Evolutionary conservation across 2,888 invertebrate genomes (phyloP).

Genomic region (Xanthorhoe designata): DNA sequence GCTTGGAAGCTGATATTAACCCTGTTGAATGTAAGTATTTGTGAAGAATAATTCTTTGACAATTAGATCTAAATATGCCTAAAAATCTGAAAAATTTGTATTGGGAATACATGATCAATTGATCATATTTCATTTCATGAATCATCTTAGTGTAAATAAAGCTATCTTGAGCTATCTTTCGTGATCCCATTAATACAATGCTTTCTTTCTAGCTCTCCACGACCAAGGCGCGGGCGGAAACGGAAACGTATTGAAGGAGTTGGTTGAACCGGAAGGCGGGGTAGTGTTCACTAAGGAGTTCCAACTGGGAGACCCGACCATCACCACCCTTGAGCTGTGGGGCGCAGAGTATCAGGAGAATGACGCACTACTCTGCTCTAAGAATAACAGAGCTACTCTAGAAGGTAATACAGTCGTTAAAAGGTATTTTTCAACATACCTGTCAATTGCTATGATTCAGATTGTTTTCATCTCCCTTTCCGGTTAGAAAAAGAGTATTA

Average conservation of each 20-base stretch:
- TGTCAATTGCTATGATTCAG: no score
- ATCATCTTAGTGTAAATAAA: no score
- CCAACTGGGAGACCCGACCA: constrained; percentile 97
- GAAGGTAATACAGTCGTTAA: constrained; percentile 68
- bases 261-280: constrained; percentile 98
- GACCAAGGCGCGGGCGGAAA: constrained; percentile 99
- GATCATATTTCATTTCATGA: no score
- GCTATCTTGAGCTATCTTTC: no score
- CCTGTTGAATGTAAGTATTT: constrained; percentile 89
- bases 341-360: constrained; percentile 99
- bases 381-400: constrained; percentile 87
- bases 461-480: no score
- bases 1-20: constrained; percentile 93
- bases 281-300: constrained; percentile 94
- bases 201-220: constrained; percentile 90
- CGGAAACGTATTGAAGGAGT: constrained; percentile 98
- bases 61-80: no score
- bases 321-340: constrained; percentile 97
- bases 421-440: constrained; percentile 4
- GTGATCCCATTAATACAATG: no score
- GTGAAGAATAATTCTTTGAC: not conserved
- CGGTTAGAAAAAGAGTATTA: no score
- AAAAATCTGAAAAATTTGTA: no score
- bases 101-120: no score
- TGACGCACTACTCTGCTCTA: constrained; percentile 93